Evolutionary conservation across 2,888 invertebrate genomes (phyloP).

Genomic region (Scrobipalpa atriplicella): DNA sequence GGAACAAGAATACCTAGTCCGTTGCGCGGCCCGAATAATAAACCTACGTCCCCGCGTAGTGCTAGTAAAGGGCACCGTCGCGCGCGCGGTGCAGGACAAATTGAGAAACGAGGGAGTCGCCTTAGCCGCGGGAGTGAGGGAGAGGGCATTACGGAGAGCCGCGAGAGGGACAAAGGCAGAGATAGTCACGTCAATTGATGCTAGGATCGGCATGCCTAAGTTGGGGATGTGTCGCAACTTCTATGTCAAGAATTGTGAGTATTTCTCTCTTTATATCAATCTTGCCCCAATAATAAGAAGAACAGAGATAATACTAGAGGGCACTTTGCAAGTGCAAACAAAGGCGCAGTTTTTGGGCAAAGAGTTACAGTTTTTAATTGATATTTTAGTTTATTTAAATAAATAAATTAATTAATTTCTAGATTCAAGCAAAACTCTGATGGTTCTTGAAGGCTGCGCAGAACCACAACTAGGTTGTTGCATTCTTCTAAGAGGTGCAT

Average conservation of each 20-base stretch:
- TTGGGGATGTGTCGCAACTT: slow-evolving; percentile 94
- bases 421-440: slow-evolving; percentile 91
- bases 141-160: slow-evolving; percentile 72
- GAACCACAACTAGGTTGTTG: slow-evolving; percentile 93
- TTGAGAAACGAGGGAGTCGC: slow-evolving; percentile 89
- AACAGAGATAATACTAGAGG: neutral
- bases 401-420: slow-evolving; percentile 39
- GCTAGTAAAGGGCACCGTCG: slow-evolving; percentile 94
- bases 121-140: slow-evolving; percentile 92
- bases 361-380: no score
- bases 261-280: neutral
- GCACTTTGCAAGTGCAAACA: neutral
- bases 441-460: slow-evolving; percentile 96
- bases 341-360: no score
- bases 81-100: slow-evolving; percentile 93
- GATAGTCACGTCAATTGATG: slow-evolving; percentile 93
- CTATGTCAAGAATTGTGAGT: slow-evolving; percentile 84
- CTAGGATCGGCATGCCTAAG: slow-evolving; percentile 90
- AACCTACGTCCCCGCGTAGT: slow-evolving; percentile 94
- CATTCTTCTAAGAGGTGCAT: slow-evolving; percentile 91
- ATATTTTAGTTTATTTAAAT: no score
- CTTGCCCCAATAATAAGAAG: neutral
- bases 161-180: slow-evolving; percentile 93
- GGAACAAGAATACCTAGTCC: slow-evolving; percentile 93
- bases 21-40: slow-evolving; percentile 93